phyloP scores from a whole-genome alignment of 92 coral and sea anemone species.

The Palythoa grandis region DNA sequence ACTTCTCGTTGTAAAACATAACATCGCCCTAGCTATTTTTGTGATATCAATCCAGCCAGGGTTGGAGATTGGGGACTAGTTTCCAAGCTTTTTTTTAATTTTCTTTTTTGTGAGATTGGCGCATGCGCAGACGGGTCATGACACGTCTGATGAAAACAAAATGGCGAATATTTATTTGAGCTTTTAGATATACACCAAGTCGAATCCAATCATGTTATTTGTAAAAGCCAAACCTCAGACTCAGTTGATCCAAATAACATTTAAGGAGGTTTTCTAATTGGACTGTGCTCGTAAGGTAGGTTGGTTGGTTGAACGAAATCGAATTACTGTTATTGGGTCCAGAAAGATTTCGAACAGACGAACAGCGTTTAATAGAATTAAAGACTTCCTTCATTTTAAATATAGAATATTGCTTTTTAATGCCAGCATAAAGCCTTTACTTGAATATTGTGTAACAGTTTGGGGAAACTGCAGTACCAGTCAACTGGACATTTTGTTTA shows the following conservation, averaged over 20 bases:
- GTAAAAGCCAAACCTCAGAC: not conserved
- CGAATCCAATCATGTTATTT: not conserved
- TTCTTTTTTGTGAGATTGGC: not conserved
- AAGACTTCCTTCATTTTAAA: too few species aligned
- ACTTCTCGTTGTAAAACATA: too few species aligned
- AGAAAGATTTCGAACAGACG: too few species aligned
- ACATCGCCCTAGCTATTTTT: too few species aligned
- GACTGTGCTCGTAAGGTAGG: not conserved
- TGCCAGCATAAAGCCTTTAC: too few species aligned
- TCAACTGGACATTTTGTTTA: too few species aligned
- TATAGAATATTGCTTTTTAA: too few species aligned
- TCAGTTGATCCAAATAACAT: not conserved
- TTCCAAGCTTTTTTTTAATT: not conserved
- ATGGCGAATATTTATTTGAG: slow-evolving; percentile 37
- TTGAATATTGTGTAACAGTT: too few species aligned
- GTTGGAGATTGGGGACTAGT: slow-evolving; percentile 12
- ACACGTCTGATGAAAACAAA: slow-evolving; percentile 74
- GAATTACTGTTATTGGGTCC: too few species aligned
- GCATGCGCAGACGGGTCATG: slow-evolving; percentile 51
- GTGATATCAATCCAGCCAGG: not conserved
- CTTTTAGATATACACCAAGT: not conserved
- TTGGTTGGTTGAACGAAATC: not conserved
- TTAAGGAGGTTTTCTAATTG: not conserved
- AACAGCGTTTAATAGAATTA: too few species aligned
- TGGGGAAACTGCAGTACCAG: too few species aligned